These are phyloP conservation scores for Pocota personata DNA, from an alignment of 2,888 invertebrate species.

Conservation along the genomic window DNA sequence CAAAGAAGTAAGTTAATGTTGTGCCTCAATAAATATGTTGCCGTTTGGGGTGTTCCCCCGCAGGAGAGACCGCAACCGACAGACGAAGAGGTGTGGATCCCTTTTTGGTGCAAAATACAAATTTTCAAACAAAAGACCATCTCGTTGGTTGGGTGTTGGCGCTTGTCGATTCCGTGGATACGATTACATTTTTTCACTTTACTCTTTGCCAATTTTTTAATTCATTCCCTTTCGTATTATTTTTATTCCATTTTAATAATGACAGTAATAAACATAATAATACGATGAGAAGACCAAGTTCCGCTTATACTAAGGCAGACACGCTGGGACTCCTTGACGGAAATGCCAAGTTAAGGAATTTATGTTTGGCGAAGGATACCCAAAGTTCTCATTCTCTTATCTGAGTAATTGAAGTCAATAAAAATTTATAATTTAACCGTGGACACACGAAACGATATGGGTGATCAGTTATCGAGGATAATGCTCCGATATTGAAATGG, in stretches of 20 bases:
- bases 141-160: slow-evolving; percentile 19
- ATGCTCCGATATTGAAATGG: not conserved
- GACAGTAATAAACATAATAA: slow-evolving; percentile 50
- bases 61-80: not conserved
- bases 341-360: slow-evolving; percentile 5
- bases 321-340: slow-evolving; percentile 2
- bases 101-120: slow-evolving; percentile 39
- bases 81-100: not conserved
- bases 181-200: slow-evolving; percentile 20
- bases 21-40: slow-evolving; percentile 49
- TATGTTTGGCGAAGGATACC: not conserved
- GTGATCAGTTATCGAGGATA: slow-evolving; percentile 5
- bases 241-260: slow-evolving; percentile 45
- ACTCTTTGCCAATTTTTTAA: slow-evolving; percentile 32
- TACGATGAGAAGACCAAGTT: not conserved
- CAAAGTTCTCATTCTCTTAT: slow-evolving; percentile 21
- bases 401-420: slow-evolving; percentile 55
- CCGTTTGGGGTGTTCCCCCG: slow-evolving; percentile 25
- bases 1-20: slow-evolving; percentile 34
- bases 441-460: slow-evolving; percentile 25
- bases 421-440: slow-evolving; percentile 32
- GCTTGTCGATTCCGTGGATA: slow-evolving; percentile 26
- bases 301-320: not conserved
- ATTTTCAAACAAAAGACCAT: slow-evolving; percentile 30
- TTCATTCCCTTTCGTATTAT: slow-evolving; percentile 21